A percentile compares a stretch with the other conserved stretches of the same genome.
These are phyloP conservation scores for Palythoa grandiflora DNA, from an alignment of 92 coral and sea anemone species.

Conservation along the genomic window DNA sequence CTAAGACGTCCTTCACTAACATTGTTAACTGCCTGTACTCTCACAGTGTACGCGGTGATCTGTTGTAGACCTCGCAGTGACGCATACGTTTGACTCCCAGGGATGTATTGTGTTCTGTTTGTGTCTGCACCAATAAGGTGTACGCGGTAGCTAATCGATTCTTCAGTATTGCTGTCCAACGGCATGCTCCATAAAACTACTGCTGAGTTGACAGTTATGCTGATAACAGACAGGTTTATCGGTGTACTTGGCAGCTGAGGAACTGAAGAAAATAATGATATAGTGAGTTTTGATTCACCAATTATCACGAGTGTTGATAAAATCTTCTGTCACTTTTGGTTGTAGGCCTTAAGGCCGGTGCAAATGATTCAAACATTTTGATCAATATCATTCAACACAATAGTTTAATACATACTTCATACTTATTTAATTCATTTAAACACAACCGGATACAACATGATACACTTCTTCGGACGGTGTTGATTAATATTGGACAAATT, in stretches of 20 bases:
- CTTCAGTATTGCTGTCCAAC: neutral
- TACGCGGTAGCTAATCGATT: neutral
- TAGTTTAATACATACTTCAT: no score
- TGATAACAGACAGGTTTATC: neutral
- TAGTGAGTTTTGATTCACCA: no score
- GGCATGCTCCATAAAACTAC: neutral
- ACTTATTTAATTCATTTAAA: no score
- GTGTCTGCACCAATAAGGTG: neutral
- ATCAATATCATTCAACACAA: no score
- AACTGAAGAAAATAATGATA: neutral
- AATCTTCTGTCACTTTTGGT: no score
- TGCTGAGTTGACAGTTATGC: neutral
- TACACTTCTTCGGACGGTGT: no score
- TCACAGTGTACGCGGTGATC: neutral
- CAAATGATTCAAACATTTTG: no score
- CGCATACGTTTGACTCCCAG: neutral
- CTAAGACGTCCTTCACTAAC: neutral
- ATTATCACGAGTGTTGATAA: no score
- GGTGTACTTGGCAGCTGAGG: neutral
- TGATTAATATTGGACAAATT: no score
- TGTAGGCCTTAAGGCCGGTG: no score
- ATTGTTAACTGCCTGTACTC: neutral
- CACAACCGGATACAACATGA: no score
- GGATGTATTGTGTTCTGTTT: neutral
- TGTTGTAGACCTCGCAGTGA: neutral